Conservation (phyloP, 2,113 vertebrate species). For the Amia ocellicauda region DNA sequence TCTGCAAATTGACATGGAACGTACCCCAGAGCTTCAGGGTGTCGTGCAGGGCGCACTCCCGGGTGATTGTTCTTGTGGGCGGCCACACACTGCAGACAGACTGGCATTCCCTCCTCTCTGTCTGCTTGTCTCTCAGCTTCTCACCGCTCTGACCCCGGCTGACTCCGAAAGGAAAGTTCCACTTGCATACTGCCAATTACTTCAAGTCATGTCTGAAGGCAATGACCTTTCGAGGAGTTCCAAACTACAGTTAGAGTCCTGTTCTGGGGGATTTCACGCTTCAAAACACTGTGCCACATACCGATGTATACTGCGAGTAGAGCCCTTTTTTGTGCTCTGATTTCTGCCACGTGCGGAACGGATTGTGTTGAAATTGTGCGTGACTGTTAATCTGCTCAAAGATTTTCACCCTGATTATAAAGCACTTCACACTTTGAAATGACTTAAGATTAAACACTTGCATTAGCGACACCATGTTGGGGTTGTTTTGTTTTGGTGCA, state of each 20-base stretch:
- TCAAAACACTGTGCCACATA: neutral
- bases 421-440: neutral
- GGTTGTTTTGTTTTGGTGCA: no score
- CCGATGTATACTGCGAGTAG: neutral
- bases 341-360: neutral
- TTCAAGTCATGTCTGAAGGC: neutral
- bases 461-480: no score
- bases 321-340: neutral
- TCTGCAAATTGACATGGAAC: neutral
- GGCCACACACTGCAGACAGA: neutral
- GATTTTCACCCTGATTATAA: no score
- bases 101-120: neutral
- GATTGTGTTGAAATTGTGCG: neutral
- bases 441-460: no score
- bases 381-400: no score
- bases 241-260: neutral
- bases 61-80: neutral
- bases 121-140: neutral
- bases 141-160: neutral
- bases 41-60: neutral
- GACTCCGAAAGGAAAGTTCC: neutral
- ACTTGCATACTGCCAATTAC: neutral
- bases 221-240: no score
- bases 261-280: neutral
- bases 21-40: neutral